Conservation (phyloP, 2,888 invertebrate species). For the Deroplatys truncata region DNA sequence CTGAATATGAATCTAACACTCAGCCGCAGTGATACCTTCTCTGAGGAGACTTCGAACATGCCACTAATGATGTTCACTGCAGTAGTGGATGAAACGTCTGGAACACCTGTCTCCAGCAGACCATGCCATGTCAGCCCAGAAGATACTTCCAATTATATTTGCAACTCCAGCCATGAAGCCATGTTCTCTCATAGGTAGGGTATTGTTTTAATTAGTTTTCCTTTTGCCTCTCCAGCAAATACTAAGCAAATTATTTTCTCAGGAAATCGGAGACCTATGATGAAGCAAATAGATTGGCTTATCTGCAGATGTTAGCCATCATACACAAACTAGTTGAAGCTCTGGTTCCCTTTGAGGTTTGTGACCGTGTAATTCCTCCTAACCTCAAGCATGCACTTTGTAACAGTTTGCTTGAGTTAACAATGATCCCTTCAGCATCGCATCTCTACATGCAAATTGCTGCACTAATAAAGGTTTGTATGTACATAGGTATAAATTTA, state of each 20-base stretch:
- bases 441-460: background rate
- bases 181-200: too few species aligned
- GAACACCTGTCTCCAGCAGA: too few species aligned
- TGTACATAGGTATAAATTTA: background rate
- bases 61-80: too few species aligned
- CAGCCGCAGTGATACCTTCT: too few species aligned
- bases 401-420: slow-evolving; percentile 46
- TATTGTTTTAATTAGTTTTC: too few species aligned
- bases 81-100: too few species aligned
- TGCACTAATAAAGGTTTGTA: background rate
- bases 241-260: background rate
- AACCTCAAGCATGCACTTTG: slow-evolving; percentile 46
- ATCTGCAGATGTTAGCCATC: slow-evolving; percentile 47
- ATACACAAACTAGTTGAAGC: slow-evolving; percentile 43
- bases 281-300: slow-evolving; percentile 40
- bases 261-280: background rate
- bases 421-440: slow-evolving; percentile 38
- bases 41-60: too few species aligned
- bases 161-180: too few species aligned
- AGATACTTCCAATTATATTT: too few species aligned
- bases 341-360: slow-evolving; percentile 45
- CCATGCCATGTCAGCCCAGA: too few species aligned
- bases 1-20: too few species aligned
- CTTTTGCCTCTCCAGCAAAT: background rate
- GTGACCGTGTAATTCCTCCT: slow-evolving; percentile 45